These are phyloP conservation scores for Eubucco bourcierii DNA, from an alignment of 2,113 vertebrate species.

Conservation along the genomic window DNA sequence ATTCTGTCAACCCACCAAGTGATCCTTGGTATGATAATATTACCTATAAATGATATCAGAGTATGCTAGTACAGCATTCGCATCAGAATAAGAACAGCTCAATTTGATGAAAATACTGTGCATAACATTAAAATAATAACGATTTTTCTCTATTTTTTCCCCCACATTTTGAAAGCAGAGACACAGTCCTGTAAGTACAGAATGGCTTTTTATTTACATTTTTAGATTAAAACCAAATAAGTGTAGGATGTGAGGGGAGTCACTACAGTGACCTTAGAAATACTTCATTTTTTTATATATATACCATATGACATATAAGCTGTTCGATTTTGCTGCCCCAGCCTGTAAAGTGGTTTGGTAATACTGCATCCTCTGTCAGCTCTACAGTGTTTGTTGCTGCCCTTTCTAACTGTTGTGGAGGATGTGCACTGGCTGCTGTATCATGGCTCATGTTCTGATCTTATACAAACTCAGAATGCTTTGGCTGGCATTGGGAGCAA, in stretches of 20 bases:
- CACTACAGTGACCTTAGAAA: neutral
- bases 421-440: neutral
- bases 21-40: neutral
- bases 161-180: conserved; percentile 72
- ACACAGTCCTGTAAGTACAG: conserved; percentile 81
- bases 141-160: conserved; percentile 10
- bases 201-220: conserved; percentile 53
- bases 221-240: neutral
- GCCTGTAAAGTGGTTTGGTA: neutral
- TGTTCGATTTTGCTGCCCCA: neutral
- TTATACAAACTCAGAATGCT: neutral
- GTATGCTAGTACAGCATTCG: neutral
- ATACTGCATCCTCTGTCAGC: neutral
- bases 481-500: neutral
- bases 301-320: neutral
- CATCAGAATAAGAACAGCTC: neutral
- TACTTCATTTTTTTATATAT: neutral
- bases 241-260: neutral
- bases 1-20: neutral
- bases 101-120: neutral
- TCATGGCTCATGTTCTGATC: neutral
- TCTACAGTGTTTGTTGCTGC: neutral
- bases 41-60: neutral
- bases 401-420: neutral
- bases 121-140: neutral